A percentile compares a stretch with the other conserved stretches of the same genome.
Conservation (phyloP, 2,888 invertebrate genomes). For the Polia nebulosa region DNA sequence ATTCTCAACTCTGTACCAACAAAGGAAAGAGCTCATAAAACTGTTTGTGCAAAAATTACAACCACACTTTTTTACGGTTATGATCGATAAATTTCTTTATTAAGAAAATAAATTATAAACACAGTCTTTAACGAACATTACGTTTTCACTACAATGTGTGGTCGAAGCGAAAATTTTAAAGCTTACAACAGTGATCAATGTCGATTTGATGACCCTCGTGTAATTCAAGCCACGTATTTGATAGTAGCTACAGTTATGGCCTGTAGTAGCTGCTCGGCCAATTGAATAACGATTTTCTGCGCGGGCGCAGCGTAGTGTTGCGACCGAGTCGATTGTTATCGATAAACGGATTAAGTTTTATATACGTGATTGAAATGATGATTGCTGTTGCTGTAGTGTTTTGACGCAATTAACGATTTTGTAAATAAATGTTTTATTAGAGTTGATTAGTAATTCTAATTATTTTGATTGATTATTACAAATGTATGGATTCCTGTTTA, state of each 20-base stretch:
- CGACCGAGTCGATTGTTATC: constrained; percentile 61
- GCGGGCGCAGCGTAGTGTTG: constrained; percentile 74
- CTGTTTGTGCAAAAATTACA: no score
- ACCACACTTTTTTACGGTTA: no score
- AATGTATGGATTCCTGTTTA: neutral
- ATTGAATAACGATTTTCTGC: constrained; percentile 85
- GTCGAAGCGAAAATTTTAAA: constrained; percentile 32
- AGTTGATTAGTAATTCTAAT: constrained; percentile 28
- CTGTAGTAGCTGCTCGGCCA: constrained; percentile 73
- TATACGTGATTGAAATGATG: constrained; percentile 45
- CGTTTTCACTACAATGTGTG: constrained; percentile 17
- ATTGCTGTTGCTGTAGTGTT: constrained; percentile 15
- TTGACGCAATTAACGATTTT: constrained; percentile 31
- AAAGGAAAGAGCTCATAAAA: no score
- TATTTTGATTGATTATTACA: neutral
- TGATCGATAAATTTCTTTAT: no score
- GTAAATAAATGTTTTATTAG: constrained; percentile 24
- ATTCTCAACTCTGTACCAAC: no score
- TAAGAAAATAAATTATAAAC: no score
- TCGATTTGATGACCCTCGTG: constrained; percentile 47
- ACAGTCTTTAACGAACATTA: neutral
- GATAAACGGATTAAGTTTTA: constrained; percentile 64
- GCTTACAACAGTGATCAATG: constrained; percentile 42
- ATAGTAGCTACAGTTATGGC: constrained; percentile 80
- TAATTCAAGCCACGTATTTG: constrained; percentile 77